Conservation (phyloP, 2,113 vertebrate species). For the Vulpes ferrilata region DNA sequence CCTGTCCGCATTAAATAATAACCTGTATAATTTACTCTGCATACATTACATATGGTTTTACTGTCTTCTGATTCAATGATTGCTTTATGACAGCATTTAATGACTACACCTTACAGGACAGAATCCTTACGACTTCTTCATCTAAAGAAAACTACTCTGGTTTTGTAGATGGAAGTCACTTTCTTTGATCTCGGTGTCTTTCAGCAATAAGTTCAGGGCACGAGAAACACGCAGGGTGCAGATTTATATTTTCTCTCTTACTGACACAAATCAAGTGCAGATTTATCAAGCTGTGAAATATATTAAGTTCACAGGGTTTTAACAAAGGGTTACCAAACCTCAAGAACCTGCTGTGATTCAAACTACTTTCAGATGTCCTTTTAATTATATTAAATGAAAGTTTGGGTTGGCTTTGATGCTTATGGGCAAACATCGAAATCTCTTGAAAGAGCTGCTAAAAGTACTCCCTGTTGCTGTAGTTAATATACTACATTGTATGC, state of each 20-base stretch:
- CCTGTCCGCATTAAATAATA: conserved; percentile 32
- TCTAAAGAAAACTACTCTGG: neutral
- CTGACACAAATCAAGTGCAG: conserved; percentile 85
- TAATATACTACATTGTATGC: conserved; percentile 84
- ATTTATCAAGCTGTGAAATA: conserved; percentile 89
- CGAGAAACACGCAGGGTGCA: conserved; percentile 72
- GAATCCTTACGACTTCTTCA: conserved; percentile 49
- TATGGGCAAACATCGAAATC: conserved; percentile 85
- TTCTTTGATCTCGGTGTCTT: conserved; percentile 81
- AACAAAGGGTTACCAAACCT: conserved; percentile 86
- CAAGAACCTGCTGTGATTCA: conserved; percentile 80
- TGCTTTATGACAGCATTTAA: conserved; percentile 3
- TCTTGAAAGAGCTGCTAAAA: conserved; percentile 85
- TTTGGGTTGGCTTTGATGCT: conserved; percentile 86
- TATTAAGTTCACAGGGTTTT: conserved; percentile 88
- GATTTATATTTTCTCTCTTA: conserved; percentile 84
- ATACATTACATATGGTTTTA: neutral
- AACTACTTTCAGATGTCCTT: conserved; percentile 88
- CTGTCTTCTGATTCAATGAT: conserved; percentile 21
- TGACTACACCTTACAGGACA: neutral
- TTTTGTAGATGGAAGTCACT: conserved; percentile 69
- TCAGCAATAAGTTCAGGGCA: conserved; percentile 62
- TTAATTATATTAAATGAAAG: conserved; percentile 89
- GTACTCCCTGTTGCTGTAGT: conserved; percentile 86
- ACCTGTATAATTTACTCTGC: neutral